Conservation (phyloP, 2,888 invertebrate genomes). For the Scaptomyza reducta region DNA sequence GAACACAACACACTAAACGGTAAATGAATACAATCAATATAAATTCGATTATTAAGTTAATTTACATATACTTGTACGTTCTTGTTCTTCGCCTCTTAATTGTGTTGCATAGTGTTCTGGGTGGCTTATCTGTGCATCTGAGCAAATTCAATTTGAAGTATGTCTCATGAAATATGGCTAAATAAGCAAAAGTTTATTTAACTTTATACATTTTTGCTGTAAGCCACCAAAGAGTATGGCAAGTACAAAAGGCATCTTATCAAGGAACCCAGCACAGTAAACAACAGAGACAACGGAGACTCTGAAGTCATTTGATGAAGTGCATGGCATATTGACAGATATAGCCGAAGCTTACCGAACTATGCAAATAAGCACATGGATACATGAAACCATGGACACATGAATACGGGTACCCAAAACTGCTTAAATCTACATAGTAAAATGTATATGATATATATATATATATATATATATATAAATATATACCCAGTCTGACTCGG, state of each 20-base stretch:
- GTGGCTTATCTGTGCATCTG: constrained; percentile 34
- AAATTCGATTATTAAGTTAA: not conserved
- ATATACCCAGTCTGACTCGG: constrained; percentile 2
- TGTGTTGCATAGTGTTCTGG: constrained; percentile 17
- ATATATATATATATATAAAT: not conserved
- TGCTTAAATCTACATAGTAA: constrained; percentile 43
- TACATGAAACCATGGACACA: constrained; percentile 31
- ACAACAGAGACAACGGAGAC: constrained; percentile 13
- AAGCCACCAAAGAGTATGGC: constrained; percentile 49
- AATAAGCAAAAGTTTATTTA: constrained; percentile 75
- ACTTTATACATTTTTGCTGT: constrained; percentile 65
- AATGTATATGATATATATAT: constrained; percentile 25
- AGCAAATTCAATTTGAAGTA: constrained; percentile 38
- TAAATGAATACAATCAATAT: constrained; percentile 1
- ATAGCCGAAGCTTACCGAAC: constrained; percentile 49
- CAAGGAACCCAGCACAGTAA: constrained; percentile 43
- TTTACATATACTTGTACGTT: not conserved
- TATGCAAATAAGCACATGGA: constrained; percentile 71
- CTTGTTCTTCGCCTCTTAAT: not conserved
- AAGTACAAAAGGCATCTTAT: constrained; percentile 61
- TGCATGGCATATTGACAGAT: constrained; percentile 73
- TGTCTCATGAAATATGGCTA: constrained; percentile 38
- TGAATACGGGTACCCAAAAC: constrained; percentile 48
- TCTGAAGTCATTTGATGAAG: constrained; percentile 70
- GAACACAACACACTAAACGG: not conserved